A percentile compares a stretch with the other conserved stretches of the same genome.
phyloP scores from a whole-genome alignment of 2,797 vertebrate species.

The Xyrichtys novacula region DNA sequence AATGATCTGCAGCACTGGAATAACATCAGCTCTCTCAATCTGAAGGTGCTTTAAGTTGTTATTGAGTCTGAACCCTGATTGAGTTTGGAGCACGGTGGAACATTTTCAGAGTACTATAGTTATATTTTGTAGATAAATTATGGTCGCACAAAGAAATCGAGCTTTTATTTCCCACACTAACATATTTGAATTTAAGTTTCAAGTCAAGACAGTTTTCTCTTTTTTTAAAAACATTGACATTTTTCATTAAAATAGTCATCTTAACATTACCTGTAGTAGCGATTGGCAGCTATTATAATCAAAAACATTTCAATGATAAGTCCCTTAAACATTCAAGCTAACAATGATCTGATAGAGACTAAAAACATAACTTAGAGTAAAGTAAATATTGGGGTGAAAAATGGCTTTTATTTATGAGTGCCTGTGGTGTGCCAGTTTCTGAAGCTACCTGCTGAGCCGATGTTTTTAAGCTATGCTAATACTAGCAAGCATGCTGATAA shows the following conservation, averaged over 20 bases:
- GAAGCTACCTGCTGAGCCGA: not conserved
- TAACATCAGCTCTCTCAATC: slow-evolving; percentile 43
- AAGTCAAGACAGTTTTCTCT: not conserved
- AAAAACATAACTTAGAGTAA: not conserved
- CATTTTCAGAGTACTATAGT: slow-evolving; percentile 10
- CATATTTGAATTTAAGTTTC: not conserved
- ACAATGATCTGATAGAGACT: not conserved
- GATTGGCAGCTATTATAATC: not conserved
- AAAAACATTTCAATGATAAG: not conserved
- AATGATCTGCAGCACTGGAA: slow-evolving; percentile 26
- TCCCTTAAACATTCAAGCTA: not conserved
- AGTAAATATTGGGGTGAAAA: not conserved
- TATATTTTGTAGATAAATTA: slow-evolving; percentile 12
- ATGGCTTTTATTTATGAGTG: not conserved
- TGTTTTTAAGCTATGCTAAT: not conserved
- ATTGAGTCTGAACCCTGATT: slow-evolving; percentile 30
- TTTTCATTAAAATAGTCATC: not conserved
- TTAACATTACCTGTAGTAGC: not conserved
- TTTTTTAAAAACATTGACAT: not conserved
- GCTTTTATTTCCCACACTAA: not conserved
- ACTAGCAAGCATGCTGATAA: not conserved
- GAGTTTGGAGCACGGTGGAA: slow-evolving; percentile 9
- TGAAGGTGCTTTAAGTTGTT: slow-evolving; percentile 44
- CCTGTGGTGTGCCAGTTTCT: not conserved
- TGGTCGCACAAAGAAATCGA: not conserved